These are phyloP conservation scores for Chondrosia reniformis DNA, from an alignment of 37 sponge, comb jelly and placozoan species.

Conservation along the genomic window DNA sequence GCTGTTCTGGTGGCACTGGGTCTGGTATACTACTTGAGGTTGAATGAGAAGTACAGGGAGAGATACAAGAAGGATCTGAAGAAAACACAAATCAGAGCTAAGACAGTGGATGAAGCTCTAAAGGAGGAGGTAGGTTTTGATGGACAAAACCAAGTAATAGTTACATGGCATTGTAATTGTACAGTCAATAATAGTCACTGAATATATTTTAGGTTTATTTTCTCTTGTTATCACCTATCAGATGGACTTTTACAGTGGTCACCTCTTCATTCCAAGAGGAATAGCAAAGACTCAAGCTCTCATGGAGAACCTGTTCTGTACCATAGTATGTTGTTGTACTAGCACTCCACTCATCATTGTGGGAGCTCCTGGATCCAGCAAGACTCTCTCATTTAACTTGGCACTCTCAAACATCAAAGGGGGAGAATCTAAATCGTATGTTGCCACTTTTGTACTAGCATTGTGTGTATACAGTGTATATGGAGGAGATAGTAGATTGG, in stretches of 20 bases:
- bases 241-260: constrained; percentile 55
- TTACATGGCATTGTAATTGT: not conserved
- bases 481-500: too few species aligned
- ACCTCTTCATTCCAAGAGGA: constrained; percentile 63
- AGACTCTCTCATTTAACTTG: constrained; percentile 90
- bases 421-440: constrained; percentile 50
- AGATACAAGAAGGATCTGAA: not conserved
- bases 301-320: constrained; percentile 90
- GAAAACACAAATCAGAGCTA: too few species aligned
- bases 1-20: constrained; percentile 46
- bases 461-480: too few species aligned
- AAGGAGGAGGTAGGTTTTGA: not conserved
- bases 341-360: constrained; percentile 87
- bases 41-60: constrained; percentile 22
- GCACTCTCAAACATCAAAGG: constrained; percentile 80
- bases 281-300: constrained; percentile 86
- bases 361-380: constrained; percentile 88
- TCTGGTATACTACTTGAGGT: constrained; percentile 59
- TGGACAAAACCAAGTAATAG: not conserved
- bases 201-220: constrained; percentile 4
- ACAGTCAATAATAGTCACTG: not conserved
- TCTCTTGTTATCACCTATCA: constrained; percentile 1
- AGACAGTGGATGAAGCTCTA: not conserved
- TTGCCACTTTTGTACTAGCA: not conserved
- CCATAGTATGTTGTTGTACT: constrained; percentile 69